Conservation (phyloP, 2,888 invertebrate species). For the Drosophila sordidula region DNA sequence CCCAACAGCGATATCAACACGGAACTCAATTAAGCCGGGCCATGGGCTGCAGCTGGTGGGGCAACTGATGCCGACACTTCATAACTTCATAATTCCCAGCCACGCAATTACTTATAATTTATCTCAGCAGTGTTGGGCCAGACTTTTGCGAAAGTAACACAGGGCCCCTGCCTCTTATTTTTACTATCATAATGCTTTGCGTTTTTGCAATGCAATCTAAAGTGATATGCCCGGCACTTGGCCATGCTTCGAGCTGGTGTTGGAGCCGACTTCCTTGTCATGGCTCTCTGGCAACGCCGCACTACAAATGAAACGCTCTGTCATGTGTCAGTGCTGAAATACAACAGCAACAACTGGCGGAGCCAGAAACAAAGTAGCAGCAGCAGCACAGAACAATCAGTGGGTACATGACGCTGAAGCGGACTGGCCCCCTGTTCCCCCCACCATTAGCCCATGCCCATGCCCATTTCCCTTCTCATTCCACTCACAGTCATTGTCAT, state of each 20-base stretch:
- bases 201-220: conserved; percentile 59
- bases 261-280: conserved; percentile 66
- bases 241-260: conserved; percentile 28
- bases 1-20: conserved; percentile 18
- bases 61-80: conserved; percentile 48
- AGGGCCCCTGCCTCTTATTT: background rate
- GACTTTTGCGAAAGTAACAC: conserved; percentile 17
- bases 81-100: conserved; percentile 60
- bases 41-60: conserved; percentile 4
- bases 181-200: conserved; percentile 27
- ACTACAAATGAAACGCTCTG: conserved; percentile 79
- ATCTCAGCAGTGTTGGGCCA: conserved; percentile 45
- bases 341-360: conserved; percentile 30
- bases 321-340: conserved; percentile 77
- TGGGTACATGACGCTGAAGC: conserved; percentile 62
- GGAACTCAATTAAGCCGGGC: conserved; percentile 62
- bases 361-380: conserved; percentile 49
- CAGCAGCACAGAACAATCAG: conserved; percentile 69
- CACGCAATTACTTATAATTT: conserved; percentile 60
- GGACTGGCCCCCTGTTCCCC: conserved; percentile 8
- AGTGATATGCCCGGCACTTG: conserved; percentile 41
- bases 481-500: conserved; percentile 76
- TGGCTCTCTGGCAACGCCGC: conserved; percentile 51
- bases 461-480: conserved; percentile 25
- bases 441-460: conserved; percentile 5